Conservation (phyloP, 2,888 invertebrate species). For the Drosophila borborema region DNA sequence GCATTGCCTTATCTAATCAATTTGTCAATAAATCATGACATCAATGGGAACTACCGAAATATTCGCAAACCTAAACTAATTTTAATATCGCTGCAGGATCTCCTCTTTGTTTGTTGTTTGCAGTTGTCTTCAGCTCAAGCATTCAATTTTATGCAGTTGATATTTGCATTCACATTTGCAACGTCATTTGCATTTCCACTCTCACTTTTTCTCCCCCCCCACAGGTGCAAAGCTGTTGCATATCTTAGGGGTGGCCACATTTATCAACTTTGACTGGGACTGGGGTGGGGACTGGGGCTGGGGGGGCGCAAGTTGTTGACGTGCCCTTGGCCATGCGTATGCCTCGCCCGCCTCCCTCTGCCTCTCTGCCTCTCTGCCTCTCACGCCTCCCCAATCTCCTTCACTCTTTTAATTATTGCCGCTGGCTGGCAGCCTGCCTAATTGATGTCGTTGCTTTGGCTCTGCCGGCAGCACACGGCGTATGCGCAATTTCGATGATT, state of each 20-base stretch:
- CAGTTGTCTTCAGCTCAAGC: background rate
- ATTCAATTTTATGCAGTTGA: background rate
- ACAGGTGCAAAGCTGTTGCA: slow-evolving; percentile 24
- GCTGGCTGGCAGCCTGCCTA: slow-evolving; percentile 66
- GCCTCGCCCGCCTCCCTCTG: background rate
- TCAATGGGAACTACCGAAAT: slow-evolving; percentile 4
- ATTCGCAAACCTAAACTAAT: background rate
- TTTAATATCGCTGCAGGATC: background rate
- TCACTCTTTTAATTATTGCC: slow-evolving; percentile 45
- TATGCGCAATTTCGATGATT: slow-evolving; percentile 60
- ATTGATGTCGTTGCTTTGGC: slow-evolving; percentile 56
- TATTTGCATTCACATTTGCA: background rate
- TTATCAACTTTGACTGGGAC: background rate
- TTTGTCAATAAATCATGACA: background rate
- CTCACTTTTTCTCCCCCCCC: slow-evolving; percentile 9
- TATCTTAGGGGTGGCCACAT: slow-evolving; percentile 33
- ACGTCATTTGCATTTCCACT: slow-evolving; percentile 1
- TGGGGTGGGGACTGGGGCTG: background rate
- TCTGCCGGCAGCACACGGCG: slow-evolving; percentile 38
- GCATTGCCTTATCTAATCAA: slow-evolving; percentile 28
- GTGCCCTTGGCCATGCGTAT: slow-evolving; percentile 55
- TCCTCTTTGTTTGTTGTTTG: background rate
- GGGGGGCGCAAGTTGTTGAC: slow-evolving; percentile 19
- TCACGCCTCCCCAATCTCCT: no score
- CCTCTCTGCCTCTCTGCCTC: background rate